Conservation (phyloP, 2,797 vertebrate genomes). For the Valencia hispanica region DNA sequence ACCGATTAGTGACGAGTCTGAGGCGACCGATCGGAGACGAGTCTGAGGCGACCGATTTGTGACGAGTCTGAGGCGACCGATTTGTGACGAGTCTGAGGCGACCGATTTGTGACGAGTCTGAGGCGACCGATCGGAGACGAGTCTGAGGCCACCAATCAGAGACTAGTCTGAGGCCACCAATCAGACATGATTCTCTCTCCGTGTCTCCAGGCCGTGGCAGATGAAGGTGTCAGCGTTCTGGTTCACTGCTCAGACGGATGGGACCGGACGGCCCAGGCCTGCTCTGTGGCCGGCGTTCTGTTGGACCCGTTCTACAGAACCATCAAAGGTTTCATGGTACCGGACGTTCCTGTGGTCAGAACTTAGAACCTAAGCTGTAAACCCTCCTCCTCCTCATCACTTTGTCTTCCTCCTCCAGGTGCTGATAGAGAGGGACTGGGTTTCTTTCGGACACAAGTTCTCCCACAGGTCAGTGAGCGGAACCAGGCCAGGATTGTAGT, state of each 20-base stretch:
- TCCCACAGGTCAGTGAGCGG: conserved; percentile 88
- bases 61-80: no score
- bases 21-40: no score
- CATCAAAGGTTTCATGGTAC: conserved; percentile 94
- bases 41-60: no score
- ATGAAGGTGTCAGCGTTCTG: conserved; percentile 93
- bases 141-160: no score
- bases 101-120: no score
- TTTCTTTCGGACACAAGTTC: conserved; percentile 98
- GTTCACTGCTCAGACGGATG: conserved; percentile 99
- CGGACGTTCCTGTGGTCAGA: neutral
- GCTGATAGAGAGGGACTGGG: conserved; percentile 96
- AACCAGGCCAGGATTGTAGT: neutral
- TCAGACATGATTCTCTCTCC: neutral
- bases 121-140: no score
- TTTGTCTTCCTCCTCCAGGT: conserved; percentile 76
- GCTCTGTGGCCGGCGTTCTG: conserved; percentile 91
- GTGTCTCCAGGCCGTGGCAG: conserved; percentile 86
- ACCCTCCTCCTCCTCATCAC: conserved; percentile 23
- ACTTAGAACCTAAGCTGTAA: neutral
- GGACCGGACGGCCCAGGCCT: conserved; percentile 96
- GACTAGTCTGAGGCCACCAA: no score
- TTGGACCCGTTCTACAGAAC: conserved; percentile 93
- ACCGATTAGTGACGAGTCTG: no score
- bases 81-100: no score